phyloP scores from a whole-genome alignment of 2,113 vertebrate species.

The Nanorana parkeri region DNA sequence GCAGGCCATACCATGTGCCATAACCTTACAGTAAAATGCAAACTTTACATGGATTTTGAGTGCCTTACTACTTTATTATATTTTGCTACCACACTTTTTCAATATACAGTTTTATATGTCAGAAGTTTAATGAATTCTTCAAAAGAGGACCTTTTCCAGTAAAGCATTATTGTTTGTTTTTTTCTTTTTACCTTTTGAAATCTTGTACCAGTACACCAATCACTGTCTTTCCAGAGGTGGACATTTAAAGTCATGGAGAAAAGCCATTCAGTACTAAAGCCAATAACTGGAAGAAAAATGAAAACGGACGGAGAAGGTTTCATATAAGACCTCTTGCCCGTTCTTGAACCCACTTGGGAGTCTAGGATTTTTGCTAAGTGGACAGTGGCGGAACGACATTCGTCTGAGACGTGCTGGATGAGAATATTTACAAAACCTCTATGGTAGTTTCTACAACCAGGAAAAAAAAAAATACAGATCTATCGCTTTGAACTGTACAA shows the following conservation, averaged over 20 bases:
- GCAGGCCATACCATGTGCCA: constrained; percentile 71
- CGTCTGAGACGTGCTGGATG: constrained; percentile 59
- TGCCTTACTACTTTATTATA: constrained; percentile 95
- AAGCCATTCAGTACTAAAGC: constrained; percentile 71
- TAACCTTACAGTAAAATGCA: constrained; percentile 69
- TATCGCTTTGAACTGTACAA: constrained; percentile 61
- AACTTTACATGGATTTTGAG: constrained; percentile 75
- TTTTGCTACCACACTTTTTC: constrained; percentile 75
- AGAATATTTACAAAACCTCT: constrained; percentile 61
- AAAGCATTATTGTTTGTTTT: constrained; percentile 78
- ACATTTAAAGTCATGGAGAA: constrained; percentile 64
- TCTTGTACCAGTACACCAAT: constrained; percentile 75
- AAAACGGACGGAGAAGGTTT: constrained; percentile 67
- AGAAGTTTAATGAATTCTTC: constrained; percentile 81
- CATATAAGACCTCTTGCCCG: constrained; percentile 49
- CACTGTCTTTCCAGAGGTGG: constrained; percentile 78
- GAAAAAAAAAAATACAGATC: constrained; percentile 61
- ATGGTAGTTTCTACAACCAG: constrained; percentile 69
- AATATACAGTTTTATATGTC: constrained; percentile 67
- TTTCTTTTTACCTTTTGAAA: constrained; percentile 67
- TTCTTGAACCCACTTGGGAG: constrained; percentile 57
- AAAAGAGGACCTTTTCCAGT: constrained; percentile 74
- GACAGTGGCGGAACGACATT: constrained; percentile 61
- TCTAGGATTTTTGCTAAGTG: constrained; percentile 61
- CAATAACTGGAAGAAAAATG: constrained; percentile 82